Evolutionary conservation across 2,797 vertebrate species (phyloP).

Genomic region (Eutrigla gurnardus): DNA sequence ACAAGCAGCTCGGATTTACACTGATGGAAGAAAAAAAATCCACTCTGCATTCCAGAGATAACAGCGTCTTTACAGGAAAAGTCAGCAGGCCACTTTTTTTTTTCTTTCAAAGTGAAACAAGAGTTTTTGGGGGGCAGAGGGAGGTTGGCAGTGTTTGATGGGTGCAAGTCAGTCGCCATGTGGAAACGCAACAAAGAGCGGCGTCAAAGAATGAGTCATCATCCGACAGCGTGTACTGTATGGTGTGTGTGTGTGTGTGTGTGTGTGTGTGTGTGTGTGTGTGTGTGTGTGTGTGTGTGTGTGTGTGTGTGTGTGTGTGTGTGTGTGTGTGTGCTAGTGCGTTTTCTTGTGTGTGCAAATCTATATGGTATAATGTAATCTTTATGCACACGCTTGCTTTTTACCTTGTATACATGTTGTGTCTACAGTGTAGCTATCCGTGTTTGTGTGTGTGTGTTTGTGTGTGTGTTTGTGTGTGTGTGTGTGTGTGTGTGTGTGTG

Average conservation of each 20-base stretch:
- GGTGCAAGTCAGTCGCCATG: slow-evolving; percentile 47
- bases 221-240: neutral
- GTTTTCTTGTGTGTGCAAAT: neutral
- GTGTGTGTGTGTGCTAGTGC: neutral
- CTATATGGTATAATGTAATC: neutral
- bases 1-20: slow-evolving; percentile 52
- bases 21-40: slow-evolving; percentile 18
- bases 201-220: slow-evolving; percentile 3
- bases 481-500: neutral
- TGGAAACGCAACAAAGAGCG: slow-evolving; percentile 46
- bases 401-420: neutral
- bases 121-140: slow-evolving; percentile 19
- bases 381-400: neutral
- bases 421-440: too few relatives aligned
- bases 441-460: neutral
- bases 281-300: too few relatives aligned
- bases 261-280: neutral
- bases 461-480: neutral
- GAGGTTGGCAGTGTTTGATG: slow-evolving; percentile 16
- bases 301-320: neutral
- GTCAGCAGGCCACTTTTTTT: slow-evolving; percentile 39
- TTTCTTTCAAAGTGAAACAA: slow-evolving; percentile 21
- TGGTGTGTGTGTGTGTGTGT: neutral
- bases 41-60: slow-evolving; percentile 73
- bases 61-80: slow-evolving; percentile 48